These are phyloP conservation scores for Gallinago nigripennis DNA, from an alignment of 2,797 vertebrate species.

Conservation along the genomic window DNA sequence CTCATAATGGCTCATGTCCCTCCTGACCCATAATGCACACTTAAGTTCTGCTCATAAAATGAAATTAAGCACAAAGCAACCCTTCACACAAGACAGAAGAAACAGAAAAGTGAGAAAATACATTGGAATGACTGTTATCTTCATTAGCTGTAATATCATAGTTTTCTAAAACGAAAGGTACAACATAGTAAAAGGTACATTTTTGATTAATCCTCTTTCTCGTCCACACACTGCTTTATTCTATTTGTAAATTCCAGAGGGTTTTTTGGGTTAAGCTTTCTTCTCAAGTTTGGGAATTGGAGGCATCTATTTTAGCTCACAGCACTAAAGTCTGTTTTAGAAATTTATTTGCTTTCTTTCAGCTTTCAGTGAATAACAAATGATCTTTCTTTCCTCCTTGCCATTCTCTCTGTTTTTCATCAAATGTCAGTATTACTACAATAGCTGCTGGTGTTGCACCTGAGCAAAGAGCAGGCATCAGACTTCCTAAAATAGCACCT, in stretches of 20 bases:
- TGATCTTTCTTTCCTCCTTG: background rate
- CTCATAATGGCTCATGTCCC: background rate
- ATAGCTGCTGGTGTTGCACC: background rate
- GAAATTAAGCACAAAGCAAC: background rate
- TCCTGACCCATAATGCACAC: background rate
- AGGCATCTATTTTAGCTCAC: background rate
- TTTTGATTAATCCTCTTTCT: background rate
- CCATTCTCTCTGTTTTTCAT: background rate
- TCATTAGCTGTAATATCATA: background rate
- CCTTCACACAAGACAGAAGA: background rate
- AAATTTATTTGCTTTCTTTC: background rate
- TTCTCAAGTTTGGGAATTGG: background rate
- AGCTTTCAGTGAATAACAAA: background rate
- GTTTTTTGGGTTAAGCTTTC: background rate
- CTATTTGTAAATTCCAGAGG: background rate
- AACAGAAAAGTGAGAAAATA: background rate
- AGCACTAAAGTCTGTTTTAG: background rate
- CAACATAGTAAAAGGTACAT: background rate
- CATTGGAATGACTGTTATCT: background rate
- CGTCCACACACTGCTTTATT: background rate
- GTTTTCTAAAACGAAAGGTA: background rate
- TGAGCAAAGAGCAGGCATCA: background rate
- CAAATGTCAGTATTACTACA: background rate
- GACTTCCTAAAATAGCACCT: background rate
- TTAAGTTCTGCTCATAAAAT: background rate